Evolutionary conservation across 2,888 invertebrate species (phyloP), one percentile per base, ranked within the genome.

Genomic region (Bembecia ichneumoniformis): DNA sequence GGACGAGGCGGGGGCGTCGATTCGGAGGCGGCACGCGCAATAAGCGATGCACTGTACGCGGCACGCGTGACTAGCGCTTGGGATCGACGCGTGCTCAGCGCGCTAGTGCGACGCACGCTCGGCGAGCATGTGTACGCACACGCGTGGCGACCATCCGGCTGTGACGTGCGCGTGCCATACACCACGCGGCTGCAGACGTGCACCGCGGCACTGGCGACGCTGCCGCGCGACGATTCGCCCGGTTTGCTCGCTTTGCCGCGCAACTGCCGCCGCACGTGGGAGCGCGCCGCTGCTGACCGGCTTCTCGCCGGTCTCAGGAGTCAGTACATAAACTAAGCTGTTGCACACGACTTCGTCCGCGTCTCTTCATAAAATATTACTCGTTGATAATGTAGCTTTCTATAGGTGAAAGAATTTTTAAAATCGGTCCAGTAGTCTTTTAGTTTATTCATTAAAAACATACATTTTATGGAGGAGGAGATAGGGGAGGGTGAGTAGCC

Each of bases 251-350:
- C 96, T 3, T 82, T 98, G 47, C 95, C 98, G 0, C 92, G 92
- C 48, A 98, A 97, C 72, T 95, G 97, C 52, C 92, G 95, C 56
- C 87, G 93, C 48, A 93, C 95, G 7, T 94, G 95, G 90, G 96
- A 97, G 73, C 90, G 91, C 57, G 91, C 90, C 50, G 89, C 91
- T 3, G 89, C 89, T 1, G 74, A 75, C 9, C 71, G 80, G 17
- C 91, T 94, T n/a, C 86, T 95, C 47, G 71, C 76, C 1, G 90
- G 91, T 52, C 80, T 95, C 4, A 90, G 90, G 75, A 80, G 90
- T 90, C 66, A 52, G 50, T 40, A 28, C 9, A 28, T 28, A 28
- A 28, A 28, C 20, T 28, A 28, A 28, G 7, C 20, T 7, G 20
- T 7, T 28, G 7, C 7, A 28, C 20, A 7, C 7, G 7, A 28